Evolutionary conservation across 1,140 invertebrate species (phyloP).

Genomic region (Pseudomyrmex dendroicus): DNA sequence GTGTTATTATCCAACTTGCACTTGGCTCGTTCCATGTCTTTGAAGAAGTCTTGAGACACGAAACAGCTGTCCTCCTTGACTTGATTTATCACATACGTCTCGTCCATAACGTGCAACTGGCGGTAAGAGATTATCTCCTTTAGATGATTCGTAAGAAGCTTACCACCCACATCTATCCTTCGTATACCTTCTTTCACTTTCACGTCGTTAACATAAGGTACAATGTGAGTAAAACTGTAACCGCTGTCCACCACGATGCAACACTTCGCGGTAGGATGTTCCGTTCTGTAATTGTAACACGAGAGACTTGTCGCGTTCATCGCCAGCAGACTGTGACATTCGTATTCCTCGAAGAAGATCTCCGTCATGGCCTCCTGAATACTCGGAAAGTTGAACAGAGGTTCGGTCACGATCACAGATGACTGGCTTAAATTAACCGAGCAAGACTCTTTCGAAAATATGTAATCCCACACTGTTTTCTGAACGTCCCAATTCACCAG

Average conservation of each 20-base stretch:
- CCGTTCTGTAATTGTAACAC: constrained; percentile 88
- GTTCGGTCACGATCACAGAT: constrained; percentile 96
- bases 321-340: constrained; percentile 93
- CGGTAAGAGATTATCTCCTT: constrained; percentile 99
- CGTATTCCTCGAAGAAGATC: constrained; percentile 99
- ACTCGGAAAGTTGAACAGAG: constrained; percentile 96
- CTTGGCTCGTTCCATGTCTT: constrained; percentile 93
- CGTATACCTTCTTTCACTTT: constrained; percentile 91
- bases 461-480: constrained; percentile 98
- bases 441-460: constrained; percentile 95
- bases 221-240: constrained; percentile 97
- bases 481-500: constrained; percentile 98
- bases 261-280: constrained; percentile 87
- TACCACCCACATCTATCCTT: constrained; percentile 98
- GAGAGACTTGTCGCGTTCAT: constrained; percentile 91
- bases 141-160: constrained; percentile 98
- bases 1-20: constrained; percentile 87
- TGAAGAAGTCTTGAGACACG: constrained; percentile 94
- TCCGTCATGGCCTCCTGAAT: constrained; percentile 97
- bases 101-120: constrained; percentile 99
- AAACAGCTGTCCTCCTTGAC: constrained; percentile 99
- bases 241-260: constrained; percentile 96
- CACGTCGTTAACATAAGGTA: constrained; percentile 96
- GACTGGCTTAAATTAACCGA: constrained; percentile 91
- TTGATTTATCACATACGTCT: constrained; percentile 99